phyloP scores from a whole-genome alignment of 2,113 vertebrate species.

The Echinops telfairi region DNA sequence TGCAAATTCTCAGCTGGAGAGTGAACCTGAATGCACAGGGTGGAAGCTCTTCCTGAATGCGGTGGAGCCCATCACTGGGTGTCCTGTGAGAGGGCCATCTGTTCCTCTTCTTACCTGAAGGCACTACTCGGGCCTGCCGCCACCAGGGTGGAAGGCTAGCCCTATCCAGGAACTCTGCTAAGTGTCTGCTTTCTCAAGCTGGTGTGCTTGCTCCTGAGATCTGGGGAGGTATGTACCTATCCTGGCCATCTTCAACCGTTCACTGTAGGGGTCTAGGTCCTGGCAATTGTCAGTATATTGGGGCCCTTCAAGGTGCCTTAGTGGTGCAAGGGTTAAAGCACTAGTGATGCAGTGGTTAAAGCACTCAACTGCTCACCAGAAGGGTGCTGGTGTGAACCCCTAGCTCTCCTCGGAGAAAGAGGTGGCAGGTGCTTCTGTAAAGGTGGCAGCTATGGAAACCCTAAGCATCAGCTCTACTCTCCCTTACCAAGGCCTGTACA shows the following conservation, averaged over 20 bases:
- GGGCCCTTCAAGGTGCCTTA: too few relatives aligned
- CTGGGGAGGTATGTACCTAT: neutral
- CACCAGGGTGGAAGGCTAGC: too few relatives aligned
- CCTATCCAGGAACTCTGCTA: too few relatives aligned
- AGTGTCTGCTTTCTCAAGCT: neutral
- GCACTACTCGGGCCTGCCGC: neutral
- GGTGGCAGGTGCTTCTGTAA: too few relatives aligned
- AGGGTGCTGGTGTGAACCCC: too few relatives aligned
- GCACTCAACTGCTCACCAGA: too few relatives aligned
- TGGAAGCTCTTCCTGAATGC: neutral
- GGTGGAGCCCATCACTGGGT: neutral
- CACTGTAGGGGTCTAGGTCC: neutral
- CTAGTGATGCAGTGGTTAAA: too few relatives aligned
- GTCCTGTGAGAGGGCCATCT: neutral
- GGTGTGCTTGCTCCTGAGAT: neutral
- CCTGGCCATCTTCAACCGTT: neutral
- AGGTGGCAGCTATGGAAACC: too few relatives aligned
- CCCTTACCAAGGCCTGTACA: too few relatives aligned
- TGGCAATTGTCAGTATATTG: neutral
- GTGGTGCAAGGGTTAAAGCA: too few relatives aligned
- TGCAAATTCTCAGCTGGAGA: neutral
- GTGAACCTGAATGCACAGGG: neutral
- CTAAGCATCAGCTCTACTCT: too few relatives aligned
- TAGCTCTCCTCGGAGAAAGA: too few relatives aligned
- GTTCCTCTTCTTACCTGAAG: neutral